Conservation (phyloP, 2,113 vertebrate genomes). For the Mormoops blainvillei region DNA sequence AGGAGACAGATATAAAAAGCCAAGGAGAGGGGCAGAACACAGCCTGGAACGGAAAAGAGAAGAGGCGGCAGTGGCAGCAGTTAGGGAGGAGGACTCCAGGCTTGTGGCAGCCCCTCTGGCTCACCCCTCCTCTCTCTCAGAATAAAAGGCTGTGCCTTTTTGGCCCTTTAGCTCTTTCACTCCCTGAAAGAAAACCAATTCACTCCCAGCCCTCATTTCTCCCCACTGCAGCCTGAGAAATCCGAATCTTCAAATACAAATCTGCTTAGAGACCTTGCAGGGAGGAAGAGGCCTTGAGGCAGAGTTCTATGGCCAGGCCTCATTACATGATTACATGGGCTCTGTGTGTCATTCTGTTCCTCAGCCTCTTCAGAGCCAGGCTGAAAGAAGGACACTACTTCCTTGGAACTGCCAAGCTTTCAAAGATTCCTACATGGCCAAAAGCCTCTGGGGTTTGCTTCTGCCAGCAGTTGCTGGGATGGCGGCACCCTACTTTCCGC, state of each 20-base stretch:
- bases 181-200: not conserved
- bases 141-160: not conserved
- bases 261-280: no score
- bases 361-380: not conserved
- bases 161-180: not conserved
- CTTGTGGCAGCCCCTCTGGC: not conserved
- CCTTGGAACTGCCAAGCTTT: accelerated
- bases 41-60: no score
- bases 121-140: not conserved
- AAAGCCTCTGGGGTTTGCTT: no score
- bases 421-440: accelerated
- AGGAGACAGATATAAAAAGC: not conserved
- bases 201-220: not conserved
- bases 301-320: not conserved
- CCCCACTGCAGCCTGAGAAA: not conserved
- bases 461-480: accelerated
- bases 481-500: not conserved
- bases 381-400: not conserved
- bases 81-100: no score
- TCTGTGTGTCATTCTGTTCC: accelerated
- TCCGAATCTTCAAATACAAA: not conserved
- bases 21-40: no score
- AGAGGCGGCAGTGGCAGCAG: not conserved
- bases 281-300: not conserved
- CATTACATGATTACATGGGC: not conserved